A percentile compares a stretch with the other conserved stretches of the same genome.
Evolutionary conservation across 2,888 invertebrate genomes (phyloP).

Genomic region (Agonopterix subpropinquella): DNA sequence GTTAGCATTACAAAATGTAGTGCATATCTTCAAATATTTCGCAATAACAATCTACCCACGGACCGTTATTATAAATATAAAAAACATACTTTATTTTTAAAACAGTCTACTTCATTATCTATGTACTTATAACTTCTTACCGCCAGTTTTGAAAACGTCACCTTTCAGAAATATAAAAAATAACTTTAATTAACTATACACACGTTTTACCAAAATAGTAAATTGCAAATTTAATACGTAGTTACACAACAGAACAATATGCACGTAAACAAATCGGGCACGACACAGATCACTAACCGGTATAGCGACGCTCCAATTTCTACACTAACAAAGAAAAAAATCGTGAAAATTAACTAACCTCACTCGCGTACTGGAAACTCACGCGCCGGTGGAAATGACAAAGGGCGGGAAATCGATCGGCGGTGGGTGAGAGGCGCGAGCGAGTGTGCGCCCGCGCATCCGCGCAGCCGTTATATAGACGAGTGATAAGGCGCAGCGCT

Average conservation of each 20-base stretch:
- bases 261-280: conserved; percentile 12
- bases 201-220: too few species aligned
- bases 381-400: conserved; percentile 51
- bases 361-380: conserved; percentile 51
- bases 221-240: conserved; percentile 1
- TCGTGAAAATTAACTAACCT: conserved; percentile 55
- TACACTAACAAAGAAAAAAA: conserved; percentile 17
- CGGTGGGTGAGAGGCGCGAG: conserved; percentile 40
- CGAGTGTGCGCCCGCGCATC: conserved; percentile 69
- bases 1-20: too few species aligned
- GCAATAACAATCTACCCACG: too few species aligned
- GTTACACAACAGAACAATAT: conserved; percentile 6
- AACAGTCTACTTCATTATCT: too few species aligned
- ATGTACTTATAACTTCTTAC: too few species aligned
- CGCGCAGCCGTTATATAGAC: conserved; percentile 51
- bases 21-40: too few species aligned
- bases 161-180: too few species aligned
- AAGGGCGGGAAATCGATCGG: conserved; percentile 52
- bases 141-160: too few species aligned
- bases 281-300: conserved; percentile 19
- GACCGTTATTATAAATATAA: not conserved
- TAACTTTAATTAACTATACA: too few species aligned
- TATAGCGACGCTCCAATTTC: conserved; percentile 16
- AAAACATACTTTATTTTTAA: too few species aligned
- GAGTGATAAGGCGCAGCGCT: conserved; percentile 48